Evolutionary conservation across 2,888 invertebrate species (phyloP), one percentile per base, ranked within the genome.

Genomic region (Polymixis lichenea): DNA sequence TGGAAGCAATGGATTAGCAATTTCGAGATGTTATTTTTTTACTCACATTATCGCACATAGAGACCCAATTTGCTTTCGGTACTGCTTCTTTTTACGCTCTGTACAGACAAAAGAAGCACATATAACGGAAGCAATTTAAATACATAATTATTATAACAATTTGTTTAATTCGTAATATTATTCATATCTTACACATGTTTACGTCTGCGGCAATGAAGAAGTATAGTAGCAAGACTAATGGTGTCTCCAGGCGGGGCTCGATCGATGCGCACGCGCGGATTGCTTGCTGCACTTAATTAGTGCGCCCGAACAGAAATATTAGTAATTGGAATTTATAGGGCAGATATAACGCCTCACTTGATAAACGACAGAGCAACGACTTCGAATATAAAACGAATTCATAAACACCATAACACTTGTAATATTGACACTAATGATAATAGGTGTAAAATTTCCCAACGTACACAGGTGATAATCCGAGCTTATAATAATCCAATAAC

Each of bases 251-350:
- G 96, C 96, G 90, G 87, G 88, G 81, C 87, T 87, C 89, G 91
- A 92, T 93, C 93, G 92, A 92, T 93, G 95, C 93, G 93, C 95
- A 94, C 91, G 92, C 92, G 94, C 91, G 93, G 94, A 95, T 94
- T 94, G 93, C 93, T 92, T 93, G 93, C 94, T 89, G 89, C 91
- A 90, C 92, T 95, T 95, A 95, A 95, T 96, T 95, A 95, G 94
- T 92, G 91, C 89, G 85, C 89, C 91, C 91, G 91, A 92, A 92
- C 93, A 93, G 94, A 95, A 93, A 94, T 95, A 95, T 95, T 94
- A 93, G 92, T 92, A 92, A 94, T 93, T 92, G 91, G 93, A 93
- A 94, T 95, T 93, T 94, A 95, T 94, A 91, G 89, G 87, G 83
- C 81, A 80, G 86, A 89, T 83, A 88, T 90, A 92, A 92, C 90